Percentiles rank a stretch among this genome's conserved stretches.
phyloP scores from a whole-genome alignment of 2,888 invertebrate species.

The Ennomos quercinarius region DNA sequence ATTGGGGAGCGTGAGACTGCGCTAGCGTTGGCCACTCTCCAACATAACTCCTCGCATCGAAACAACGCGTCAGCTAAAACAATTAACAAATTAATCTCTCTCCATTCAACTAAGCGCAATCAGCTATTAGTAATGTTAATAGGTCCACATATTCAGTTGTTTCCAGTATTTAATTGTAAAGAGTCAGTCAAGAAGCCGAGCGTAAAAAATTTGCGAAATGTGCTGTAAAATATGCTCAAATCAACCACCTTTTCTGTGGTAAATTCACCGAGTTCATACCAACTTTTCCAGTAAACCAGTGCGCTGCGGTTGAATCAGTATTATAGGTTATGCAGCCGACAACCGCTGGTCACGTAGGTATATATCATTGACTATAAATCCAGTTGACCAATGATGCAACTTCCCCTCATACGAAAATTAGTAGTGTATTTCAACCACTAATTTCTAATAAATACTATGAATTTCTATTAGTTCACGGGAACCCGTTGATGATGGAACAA shows the following conservation, averaged over 20 bases:
- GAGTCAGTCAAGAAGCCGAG: not conserved
- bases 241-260: conserved; percentile 7
- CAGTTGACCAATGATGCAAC: too few relatives aligned
- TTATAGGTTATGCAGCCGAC: conserved; percentile 37
- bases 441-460: too few relatives aligned
- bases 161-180: conserved; percentile 1
- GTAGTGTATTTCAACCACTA: too few relatives aligned
- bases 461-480: too few relatives aligned
- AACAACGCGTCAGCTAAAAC: conserved; percentile 52
- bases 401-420: too few relatives aligned
- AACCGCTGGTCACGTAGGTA: conserved; percentile 37
- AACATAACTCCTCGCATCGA: conserved; percentile 58
- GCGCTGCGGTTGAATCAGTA: conserved; percentile 37
- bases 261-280: conserved; percentile 17
- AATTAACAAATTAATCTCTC: conserved; percentile 56
- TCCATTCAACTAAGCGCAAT: conserved; percentile 33
- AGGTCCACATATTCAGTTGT: conserved; percentile 5
- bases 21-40: conserved; percentile 65
- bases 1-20: conserved; percentile 60
- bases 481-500: too few relatives aligned
- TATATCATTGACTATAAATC: too few relatives aligned
- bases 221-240: conserved; percentile 16
- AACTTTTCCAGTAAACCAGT: conserved; percentile 45
- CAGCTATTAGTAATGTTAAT: not conserved
- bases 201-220: not conserved